Base-by-base conservation (phyloP, 2,113 vertebrate species). In the Galemys pyrenaicus region DNA sequence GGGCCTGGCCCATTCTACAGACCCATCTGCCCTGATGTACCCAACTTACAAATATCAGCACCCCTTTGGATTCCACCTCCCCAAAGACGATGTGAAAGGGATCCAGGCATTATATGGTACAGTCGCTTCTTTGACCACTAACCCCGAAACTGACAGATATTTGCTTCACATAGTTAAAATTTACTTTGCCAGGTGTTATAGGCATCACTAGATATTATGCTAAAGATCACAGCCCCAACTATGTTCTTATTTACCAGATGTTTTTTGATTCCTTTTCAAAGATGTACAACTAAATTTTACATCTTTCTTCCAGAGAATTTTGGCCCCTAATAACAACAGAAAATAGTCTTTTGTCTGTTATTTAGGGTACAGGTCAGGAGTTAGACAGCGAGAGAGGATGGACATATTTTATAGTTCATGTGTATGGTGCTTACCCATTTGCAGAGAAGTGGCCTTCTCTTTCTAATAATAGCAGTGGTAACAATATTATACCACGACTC, bases 31-130 rank as follows among this genome's bases (percentile, higher is more conserved):
- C 39, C 94, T 98, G 86, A 99, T 98, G 97, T 98, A 98, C 93
- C 98, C 98, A 20, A 98, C 96, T 41, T 98, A 99, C 87, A 98
- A 97, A 96, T 97, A 98, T 83, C 94, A 97, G 41, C 95, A 97
- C 92, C 93, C 96, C 2, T 97, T 95, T 30, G 96, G 97, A 46
- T 98, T 98, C 92, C 97, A 37, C 20, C 98, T 99, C 5, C 97
- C 98, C 49, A 98, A 96, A 87, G 98, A 98, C 0, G 97, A 98
- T 10, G 94, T 97, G 49, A 98, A 98, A 70, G 98, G 97, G 10
- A 99, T 99, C 77, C 98, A 98, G 96, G 95, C 97, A 6, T 71
- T 98, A 17, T 98, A 98, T 0, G 95, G 92, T 98, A 98, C 1
- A 92, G 78, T 92, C 39, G 0, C 12, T 64, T 35, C 44, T 92